Evolutionary conservation across 2,797 vertebrate genomes (phyloP).

Genomic region (Neoniphon sammara): DNA sequence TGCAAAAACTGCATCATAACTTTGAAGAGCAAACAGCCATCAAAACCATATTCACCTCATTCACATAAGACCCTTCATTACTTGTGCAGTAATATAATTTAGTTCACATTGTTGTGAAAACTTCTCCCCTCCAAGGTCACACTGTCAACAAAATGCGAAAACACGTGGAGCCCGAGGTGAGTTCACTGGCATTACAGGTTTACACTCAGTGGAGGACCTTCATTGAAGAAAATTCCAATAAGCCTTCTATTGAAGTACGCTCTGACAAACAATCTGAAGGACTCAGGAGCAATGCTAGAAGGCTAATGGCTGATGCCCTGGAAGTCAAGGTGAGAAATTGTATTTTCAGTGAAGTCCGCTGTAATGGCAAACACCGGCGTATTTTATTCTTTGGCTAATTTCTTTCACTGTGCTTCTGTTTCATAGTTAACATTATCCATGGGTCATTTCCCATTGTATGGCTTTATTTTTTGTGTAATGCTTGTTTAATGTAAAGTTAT

Average conservation of each 20-base stretch:
- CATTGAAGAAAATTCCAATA: slow-evolving; percentile 88
- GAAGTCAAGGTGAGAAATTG: slow-evolving; percentile 86
- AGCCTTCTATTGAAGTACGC: slow-evolving; percentile 92
- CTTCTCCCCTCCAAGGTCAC: slow-evolving; percentile 79
- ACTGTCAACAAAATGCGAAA: slow-evolving; percentile 89
- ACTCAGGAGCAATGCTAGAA: slow-evolving; percentile 88
- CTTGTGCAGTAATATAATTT: neutral
- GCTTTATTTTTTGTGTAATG: neutral
- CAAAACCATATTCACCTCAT: neutral
- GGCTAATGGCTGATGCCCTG: slow-evolving; percentile 88
- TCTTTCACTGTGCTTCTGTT: neutral
- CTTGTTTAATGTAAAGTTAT: no score
- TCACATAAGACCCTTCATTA: neutral
- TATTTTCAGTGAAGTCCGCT: neutral
- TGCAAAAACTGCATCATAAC: neutral
- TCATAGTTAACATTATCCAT: neutral
- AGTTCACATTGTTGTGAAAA: slow-evolving; percentile 24
- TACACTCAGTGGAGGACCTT: slow-evolving; percentile 90
- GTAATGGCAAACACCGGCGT: neutral
- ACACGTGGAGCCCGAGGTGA: slow-evolving; percentile 86
- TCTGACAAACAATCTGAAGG: slow-evolving; percentile 90
- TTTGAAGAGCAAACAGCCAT: slow-evolving; percentile 2
- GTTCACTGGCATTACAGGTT: slow-evolving; percentile 85
- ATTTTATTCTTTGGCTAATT: neutral
- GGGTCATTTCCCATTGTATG: neutral